A percentile compares a stretch with the other conserved stretches of the same genome.
Evolutionary conservation across 2,113 vertebrate genomes (phyloP).

Genomic region (Apistogramma diplotaenia): DNA sequence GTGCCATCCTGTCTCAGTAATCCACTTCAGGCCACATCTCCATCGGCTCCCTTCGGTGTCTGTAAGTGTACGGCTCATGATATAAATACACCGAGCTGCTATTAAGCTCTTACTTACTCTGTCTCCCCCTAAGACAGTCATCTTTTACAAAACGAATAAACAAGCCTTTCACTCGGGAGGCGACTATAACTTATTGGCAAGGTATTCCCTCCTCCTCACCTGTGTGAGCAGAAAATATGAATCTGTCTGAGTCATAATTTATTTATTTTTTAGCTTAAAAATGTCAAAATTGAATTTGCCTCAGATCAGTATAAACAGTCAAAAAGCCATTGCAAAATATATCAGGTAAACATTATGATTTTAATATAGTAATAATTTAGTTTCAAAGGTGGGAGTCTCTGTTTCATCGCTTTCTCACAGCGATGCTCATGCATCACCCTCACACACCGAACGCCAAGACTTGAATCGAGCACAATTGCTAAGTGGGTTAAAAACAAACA

Average conservation of each 20-base stretch:
- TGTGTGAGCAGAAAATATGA: conserved; percentile 24
- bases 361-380: not conserved
- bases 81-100: conserved; percentile 34
- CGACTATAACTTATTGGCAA: conserved; percentile 14
- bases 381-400: not conserved
- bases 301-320: conserved; percentile 28
- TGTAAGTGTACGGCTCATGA: conserved; percentile 22
- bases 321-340: conserved; percentile 1
- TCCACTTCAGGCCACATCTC: conserved; percentile 60
- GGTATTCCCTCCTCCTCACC: not conserved
- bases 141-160: conserved; percentile 40
- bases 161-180: conserved; percentile 28
- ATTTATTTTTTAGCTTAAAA: conserved; percentile 2
- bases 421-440: not conserved
- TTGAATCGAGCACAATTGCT: not conserved
- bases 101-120: conserved; percentile 29
- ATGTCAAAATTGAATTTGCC: conserved; percentile 18
- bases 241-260: conserved; percentile 36
- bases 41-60: conserved; percentile 31
- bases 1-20: conserved; percentile 39
- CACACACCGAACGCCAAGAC: not conserved
- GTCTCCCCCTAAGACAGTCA: not conserved
- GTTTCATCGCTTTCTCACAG: not conserved
- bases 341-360: conserved; percentile 13
- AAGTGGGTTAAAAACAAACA: not conserved